A percentile compares a stretch with the other conserved stretches of the same genome.
These are phyloP conservation scores for Montifringilla adamsi DNA, from an alignment of 2,113 vertebrate species.

Conservation along the genomic window DNA sequence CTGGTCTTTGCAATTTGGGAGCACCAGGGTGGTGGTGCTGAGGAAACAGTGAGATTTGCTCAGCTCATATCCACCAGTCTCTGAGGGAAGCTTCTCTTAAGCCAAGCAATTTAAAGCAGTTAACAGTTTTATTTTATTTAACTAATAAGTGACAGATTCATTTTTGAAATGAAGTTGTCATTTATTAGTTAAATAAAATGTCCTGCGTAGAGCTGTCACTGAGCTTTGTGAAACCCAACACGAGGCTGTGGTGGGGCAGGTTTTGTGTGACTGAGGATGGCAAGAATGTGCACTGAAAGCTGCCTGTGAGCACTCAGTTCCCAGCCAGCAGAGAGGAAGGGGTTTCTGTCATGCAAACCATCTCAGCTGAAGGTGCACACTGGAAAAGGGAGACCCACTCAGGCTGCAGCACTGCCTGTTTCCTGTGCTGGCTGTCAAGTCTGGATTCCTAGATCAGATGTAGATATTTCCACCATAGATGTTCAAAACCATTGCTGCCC, in stretches of 20 bases:
- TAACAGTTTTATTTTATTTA: not conserved
- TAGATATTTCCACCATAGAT: not conserved
- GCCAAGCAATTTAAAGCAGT: not conserved
- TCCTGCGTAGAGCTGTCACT: not conserved
- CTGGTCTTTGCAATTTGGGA: not conserved
- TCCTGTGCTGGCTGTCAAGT: not conserved
- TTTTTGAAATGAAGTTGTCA: not conserved
- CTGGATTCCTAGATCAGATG: not conserved
- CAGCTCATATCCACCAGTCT: not conserved
- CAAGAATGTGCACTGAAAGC: not conserved
- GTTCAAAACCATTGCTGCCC: not conserved
- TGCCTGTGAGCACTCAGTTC: accelerated
- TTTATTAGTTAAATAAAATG: not conserved
- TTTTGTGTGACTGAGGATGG: not conserved
- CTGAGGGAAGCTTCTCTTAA: not conserved
- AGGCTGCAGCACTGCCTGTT: not conserved
- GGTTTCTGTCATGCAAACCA: not conserved
- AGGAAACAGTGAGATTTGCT: not conserved
- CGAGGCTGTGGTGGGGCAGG: not conserved
- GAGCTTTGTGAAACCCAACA: not conserved
- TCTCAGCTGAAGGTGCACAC: not conserved
- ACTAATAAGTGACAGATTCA: not conserved
- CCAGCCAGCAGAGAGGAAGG: not conserved
- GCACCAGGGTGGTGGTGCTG: accelerated
- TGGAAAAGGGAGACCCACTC: accelerated